Percentiles rank a stretch among this genome's conserved stretches.
phyloP scores from a whole-genome alignment of 2,888 invertebrate genomes.

The Galerucella nymphaeae region DNA sequence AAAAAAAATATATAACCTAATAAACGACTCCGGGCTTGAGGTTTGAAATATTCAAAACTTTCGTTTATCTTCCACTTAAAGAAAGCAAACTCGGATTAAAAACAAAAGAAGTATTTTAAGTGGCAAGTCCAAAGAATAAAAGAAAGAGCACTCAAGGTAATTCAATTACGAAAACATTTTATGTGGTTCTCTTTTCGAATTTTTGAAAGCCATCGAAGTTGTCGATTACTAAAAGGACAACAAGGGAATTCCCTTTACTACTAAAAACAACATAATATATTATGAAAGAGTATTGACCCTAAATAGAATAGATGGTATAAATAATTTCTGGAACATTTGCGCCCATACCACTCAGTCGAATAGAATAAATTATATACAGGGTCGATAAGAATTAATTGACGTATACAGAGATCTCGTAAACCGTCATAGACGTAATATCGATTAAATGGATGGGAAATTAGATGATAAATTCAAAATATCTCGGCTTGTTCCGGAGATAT shows the following conservation, averaged over 20 bases:
- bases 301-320: background rate
- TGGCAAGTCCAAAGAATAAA: conserved; percentile 56
- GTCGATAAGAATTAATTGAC: too few species aligned
- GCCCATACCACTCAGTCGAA: too few species aligned
- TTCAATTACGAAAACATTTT: conserved; percentile 56
- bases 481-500: too few species aligned
- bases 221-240: conserved; percentile 45
- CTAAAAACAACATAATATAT: background rate
- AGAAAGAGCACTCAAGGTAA: conserved; percentile 59
- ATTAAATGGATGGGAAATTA: too few species aligned
- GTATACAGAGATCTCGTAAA: too few species aligned
- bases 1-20: conserved; percentile 36
- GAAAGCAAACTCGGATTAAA: conserved; percentile 51
- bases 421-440: too few species aligned
- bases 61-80: conserved; percentile 46
- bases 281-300: background rate
- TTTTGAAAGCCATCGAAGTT: conserved; percentile 51
- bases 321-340: too few species aligned
- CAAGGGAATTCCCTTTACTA: background rate
- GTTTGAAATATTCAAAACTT: conserved; percentile 47
- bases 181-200: conserved; percentile 50
- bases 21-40: conserved; percentile 36
- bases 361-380: too few species aligned
- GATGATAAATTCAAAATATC: too few species aligned
- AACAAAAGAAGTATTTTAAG: conserved; percentile 55